phyloP scores from a whole-genome alignment of 2,888 invertebrate genomes.

The Erebia palarica region DNA sequence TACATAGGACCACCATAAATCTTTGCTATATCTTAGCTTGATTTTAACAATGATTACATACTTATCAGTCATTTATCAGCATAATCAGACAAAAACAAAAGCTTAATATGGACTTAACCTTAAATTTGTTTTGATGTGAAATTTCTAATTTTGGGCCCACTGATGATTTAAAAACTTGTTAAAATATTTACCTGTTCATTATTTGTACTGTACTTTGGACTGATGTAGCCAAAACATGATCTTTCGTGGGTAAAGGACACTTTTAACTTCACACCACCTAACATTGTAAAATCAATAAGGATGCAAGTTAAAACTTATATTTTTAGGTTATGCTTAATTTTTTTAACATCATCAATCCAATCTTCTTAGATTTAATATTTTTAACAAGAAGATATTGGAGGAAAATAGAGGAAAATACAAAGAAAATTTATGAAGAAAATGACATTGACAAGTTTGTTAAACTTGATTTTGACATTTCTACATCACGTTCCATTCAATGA shows the following conservation, averaged over 20 bases:
- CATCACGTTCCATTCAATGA: conserved; percentile 2
- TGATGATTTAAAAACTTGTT: background rate
- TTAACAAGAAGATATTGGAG: background rate
- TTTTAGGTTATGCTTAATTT: conserved; percentile 6
- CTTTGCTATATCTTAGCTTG: background rate
- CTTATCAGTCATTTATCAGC: no score
- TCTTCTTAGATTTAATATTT: conserved; percentile 6
- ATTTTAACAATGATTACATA: background rate
- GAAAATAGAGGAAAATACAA: conserved; percentile 4
- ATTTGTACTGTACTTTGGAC: conserved; percentile 71
- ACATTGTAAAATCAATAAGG: conserved; percentile 50
- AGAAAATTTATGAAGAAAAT: background rate
- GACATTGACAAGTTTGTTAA: background rate
- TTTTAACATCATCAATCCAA: background rate
- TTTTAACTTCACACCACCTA: conserved; percentile 70
- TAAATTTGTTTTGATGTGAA: background rate
- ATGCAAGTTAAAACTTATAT: conserved; percentile 24
- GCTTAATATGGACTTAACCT: conserved; percentile 31
- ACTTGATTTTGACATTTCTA: background rate
- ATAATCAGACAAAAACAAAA: conserved; percentile 22
- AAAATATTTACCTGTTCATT: conserved; percentile 64
- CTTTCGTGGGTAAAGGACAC: conserved; percentile 66
- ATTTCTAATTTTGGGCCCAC: background rate
- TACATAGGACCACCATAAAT: no score
- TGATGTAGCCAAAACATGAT: conserved; percentile 74